Conservation (phyloP, 64 coral and sea anemone genomes). For the Porites lutea region DNA sequence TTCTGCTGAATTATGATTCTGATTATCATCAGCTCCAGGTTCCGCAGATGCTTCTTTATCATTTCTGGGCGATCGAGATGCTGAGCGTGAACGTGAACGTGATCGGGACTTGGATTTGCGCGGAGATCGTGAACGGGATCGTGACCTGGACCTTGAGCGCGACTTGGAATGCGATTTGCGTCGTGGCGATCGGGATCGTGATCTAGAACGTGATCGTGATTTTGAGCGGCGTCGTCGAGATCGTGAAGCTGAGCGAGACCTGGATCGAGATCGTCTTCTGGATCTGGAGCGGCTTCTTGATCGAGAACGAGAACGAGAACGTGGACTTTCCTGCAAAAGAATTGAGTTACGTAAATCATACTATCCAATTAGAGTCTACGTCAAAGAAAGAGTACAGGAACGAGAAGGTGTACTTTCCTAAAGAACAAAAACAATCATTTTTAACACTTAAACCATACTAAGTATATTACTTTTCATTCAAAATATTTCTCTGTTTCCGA, state of each 20-base stretch:
- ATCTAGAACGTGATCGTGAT: constrained; percentile 72
- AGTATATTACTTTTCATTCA: too few relatives aligned
- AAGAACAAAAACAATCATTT: too few relatives aligned
- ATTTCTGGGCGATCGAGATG: constrained; percentile 58
- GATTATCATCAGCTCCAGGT: constrained; percentile 52
- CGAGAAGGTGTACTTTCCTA: too few relatives aligned
- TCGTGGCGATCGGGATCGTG: constrained; percentile 60
- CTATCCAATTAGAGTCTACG: background rate
- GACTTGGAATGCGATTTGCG: constrained; percentile 56
- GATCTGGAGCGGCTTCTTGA: constrained; percentile 56
- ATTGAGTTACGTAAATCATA: background rate
- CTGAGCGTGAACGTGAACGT: constrained; percentile 53
- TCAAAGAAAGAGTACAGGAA: too few relatives aligned
- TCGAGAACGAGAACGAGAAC: constrained; percentile 74
- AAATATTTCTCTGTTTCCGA: too few relatives aligned
- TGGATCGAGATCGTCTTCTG: constrained; percentile 74
- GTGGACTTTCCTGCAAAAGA: constrained; percentile 77
- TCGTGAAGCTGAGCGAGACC: constrained; percentile 75
- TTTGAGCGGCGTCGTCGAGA: constrained; percentile 56
- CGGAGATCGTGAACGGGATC: constrained; percentile 78
- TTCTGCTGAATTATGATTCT: constrained; percentile 24
- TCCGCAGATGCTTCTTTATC: constrained; percentile 65
- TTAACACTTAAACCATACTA: too few relatives aligned
- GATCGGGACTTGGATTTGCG: constrained; percentile 73
- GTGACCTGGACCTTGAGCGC: constrained; percentile 31